These are phyloP conservation scores for Drosophila kurseongensis DNA, from an alignment of 1,140 invertebrate species.

Conservation along the genomic window DNA sequence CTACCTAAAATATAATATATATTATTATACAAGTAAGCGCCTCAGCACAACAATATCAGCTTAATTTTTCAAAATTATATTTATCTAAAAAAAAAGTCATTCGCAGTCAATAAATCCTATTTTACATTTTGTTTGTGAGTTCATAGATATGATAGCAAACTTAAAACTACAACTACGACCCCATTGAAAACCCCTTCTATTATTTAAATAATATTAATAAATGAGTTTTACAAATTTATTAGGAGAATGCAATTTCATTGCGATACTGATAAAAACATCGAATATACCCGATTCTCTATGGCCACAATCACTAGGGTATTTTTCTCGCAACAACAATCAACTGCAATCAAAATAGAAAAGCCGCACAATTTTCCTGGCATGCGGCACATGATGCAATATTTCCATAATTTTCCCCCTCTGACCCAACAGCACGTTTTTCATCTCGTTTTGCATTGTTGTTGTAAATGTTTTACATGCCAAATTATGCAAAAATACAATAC, in stretches of 20 bases:
- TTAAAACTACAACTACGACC: no score
- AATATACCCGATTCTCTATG: not conserved
- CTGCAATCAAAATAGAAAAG: constrained; percentile 75
- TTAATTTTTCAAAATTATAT: no score
- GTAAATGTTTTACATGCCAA: constrained; percentile 81
- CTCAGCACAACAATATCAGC: no score
- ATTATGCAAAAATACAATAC: constrained; percentile 78
- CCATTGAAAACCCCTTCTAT: no score
- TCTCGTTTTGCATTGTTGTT: constrained; percentile 56
- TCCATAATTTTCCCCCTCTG: constrained; percentile 39
- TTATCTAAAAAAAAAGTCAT: no score
- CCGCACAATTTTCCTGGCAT: constrained; percentile 64
- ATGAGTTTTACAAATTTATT: not conserved
- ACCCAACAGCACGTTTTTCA: constrained; percentile 33
- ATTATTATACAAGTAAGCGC: no score
- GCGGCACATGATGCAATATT: constrained; percentile 50
- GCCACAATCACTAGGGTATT: constrained; percentile 25
- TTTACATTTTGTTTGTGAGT: no score
- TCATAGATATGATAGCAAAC: no score
- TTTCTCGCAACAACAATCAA: constrained; percentile 35
- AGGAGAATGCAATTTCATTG: not conserved
- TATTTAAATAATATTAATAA: no score
- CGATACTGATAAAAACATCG: not conserved
- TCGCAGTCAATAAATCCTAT: no score
- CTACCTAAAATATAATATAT: no score